Evolutionary conservation across 1,140 invertebrate species (phyloP).

Genomic region (Sycophila sp.): DNA sequence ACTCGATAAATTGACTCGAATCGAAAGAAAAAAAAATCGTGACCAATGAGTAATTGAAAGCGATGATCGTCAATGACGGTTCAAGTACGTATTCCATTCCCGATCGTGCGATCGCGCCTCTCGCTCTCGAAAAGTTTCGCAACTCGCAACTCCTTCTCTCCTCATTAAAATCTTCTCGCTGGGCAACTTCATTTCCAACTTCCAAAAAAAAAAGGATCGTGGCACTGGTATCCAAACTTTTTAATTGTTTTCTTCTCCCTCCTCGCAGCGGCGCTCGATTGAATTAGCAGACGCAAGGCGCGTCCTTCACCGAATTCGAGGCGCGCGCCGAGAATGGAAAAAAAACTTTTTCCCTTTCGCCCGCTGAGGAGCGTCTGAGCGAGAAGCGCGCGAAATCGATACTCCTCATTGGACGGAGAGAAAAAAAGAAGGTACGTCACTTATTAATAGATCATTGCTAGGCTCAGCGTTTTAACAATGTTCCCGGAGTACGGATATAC

Average conservation of each 20-base stretch:
- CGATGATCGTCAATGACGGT: no score
- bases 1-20: no score
- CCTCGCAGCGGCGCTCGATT: neutral
- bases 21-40: no score
- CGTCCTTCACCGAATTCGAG: constrained; percentile 20
- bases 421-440: constrained; percentile 9
- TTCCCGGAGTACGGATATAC: constrained; percentile 8
- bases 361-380: neutral
- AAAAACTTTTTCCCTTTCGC: neutral
- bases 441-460: constrained; percentile 35
- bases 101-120: no score
- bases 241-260: neutral
- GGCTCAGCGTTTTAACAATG: constrained; percentile 10
- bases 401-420: constrained; percentile 9
- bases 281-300: neutral
- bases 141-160: no score
- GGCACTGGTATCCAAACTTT: no score
- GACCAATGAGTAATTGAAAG: no score
- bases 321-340: neutral
- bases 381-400: constrained; percentile 15
- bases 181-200: no score
- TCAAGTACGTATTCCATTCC: no score
- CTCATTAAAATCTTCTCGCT: no score
- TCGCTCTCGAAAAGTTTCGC: no score
- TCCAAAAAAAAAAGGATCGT: no score